Evolutionary conservation across 2,888 invertebrate genomes (phyloP).

Genomic region (Philaethria dido): DNA sequence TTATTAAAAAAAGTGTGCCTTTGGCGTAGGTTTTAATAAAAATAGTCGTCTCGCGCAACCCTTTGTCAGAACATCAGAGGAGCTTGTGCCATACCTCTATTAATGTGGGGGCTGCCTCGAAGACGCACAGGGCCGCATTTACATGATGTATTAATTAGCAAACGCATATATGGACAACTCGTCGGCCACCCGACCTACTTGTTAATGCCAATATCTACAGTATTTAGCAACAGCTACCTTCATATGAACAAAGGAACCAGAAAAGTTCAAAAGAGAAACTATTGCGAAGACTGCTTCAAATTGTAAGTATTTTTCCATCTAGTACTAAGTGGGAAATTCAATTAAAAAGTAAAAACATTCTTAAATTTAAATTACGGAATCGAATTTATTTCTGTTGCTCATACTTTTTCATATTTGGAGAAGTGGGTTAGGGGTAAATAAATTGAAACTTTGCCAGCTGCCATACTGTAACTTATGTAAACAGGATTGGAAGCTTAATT

Average conservation of each 20-base stretch:
- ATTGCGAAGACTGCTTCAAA: conserved; percentile 5
- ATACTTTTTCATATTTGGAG: conserved; percentile 44
- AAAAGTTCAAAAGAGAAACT: conserved; percentile 24
- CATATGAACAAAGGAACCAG: neutral
- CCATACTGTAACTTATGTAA: conserved; percentile 40
- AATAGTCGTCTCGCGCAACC: conserved; percentile 79
- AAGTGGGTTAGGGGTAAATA: conserved; percentile 44
- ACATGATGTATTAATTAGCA: conserved; percentile 52
- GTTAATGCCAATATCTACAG: no score
- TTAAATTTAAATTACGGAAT: conserved; percentile 41
- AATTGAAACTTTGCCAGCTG: conserved; percentile 44
- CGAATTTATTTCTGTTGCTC: conserved; percentile 43
- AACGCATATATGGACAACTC: conserved; percentile 19
- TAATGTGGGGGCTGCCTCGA: conserved; percentile 71
- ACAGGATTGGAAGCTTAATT: conserved; percentile 41
- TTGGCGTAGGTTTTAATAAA: conserved; percentile 81
- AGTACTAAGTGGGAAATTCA: conserved; percentile 30
- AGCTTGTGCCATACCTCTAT: conserved; percentile 73
- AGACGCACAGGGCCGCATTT: conserved; percentile 71
- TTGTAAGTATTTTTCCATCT: conserved; percentile 27
- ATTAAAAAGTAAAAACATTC: conserved; percentile 34
- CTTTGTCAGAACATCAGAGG: conserved; percentile 81
- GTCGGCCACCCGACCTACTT: neutral
- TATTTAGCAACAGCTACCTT: neutral
- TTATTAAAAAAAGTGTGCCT: conserved; percentile 83